phyloP scores from a whole-genome alignment of 2,113 vertebrate species.

The Piaya cayana region DNA sequence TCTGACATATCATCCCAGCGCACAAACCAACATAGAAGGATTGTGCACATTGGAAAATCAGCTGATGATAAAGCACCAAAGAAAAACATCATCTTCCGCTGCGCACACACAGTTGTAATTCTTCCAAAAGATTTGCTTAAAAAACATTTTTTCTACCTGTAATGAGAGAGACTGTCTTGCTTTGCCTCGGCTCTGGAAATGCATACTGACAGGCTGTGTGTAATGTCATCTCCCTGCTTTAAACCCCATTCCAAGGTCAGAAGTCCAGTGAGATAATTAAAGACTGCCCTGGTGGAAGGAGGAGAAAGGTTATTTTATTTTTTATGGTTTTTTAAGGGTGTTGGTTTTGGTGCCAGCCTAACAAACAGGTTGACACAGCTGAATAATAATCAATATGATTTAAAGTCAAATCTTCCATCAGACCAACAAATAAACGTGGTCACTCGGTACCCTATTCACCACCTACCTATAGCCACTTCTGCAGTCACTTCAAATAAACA shows the following conservation, averaged over 20 bases:
- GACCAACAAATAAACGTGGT: neutral
- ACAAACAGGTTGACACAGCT: accelerated
- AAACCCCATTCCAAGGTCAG: neutral
- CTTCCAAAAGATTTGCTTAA: neutral
- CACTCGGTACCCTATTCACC: neutral
- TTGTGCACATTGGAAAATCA: accelerated
- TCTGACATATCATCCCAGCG: neutral
- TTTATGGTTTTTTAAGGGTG: neutral
- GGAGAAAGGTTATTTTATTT: neutral
- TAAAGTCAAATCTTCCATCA: neutral
- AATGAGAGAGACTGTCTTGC: neutral
- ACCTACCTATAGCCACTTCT: neutral
- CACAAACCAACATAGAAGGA: accelerated
- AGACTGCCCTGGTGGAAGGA: neutral
- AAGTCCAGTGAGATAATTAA: neutral
- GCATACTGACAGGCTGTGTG: conserved; percentile 7
- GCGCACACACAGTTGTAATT: neutral
- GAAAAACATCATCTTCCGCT: neutral
- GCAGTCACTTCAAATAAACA: neutral
- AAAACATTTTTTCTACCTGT: conserved; percentile 30
- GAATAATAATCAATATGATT: neutral
- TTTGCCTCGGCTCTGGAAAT: neutral
- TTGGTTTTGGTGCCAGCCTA: neutral
- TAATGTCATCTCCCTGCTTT: conserved; percentile 25
- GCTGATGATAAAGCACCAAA: neutral